A percentile compares a stretch with the other conserved stretches of the same genome.
Conservation (phyloP, 2,888 invertebrate genomes). For the Siphonodentalium dalli region DNA sequence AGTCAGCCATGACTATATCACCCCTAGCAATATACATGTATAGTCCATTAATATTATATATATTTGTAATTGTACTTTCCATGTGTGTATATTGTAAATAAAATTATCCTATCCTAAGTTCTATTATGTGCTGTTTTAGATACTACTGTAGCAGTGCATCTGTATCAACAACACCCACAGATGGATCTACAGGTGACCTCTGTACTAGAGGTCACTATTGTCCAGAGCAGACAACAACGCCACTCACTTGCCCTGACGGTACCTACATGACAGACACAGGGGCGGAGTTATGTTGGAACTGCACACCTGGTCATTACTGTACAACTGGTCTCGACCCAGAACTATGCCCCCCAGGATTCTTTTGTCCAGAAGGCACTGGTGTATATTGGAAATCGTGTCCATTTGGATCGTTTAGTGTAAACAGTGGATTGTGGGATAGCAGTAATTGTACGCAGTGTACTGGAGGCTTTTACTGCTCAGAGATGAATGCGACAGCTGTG, state of each 20-base stretch:
- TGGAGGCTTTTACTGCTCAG: constrained; percentile 54
- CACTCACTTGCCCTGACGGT: constrained; percentile 45
- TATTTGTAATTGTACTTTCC: no score
- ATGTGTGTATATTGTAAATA: no score
- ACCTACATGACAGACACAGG: constrained; percentile 49
- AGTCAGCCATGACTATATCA: no score
- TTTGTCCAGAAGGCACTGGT: constrained; percentile 59
- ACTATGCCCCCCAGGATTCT: constrained; percentile 56
- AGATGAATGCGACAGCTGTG: constrained; percentile 41
- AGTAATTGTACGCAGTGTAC: constrained; percentile 56
- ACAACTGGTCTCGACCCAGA: constrained; percentile 42
- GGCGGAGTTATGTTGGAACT: constrained; percentile 48
- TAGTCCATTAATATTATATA: no score
- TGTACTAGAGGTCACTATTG: constrained; percentile 60
- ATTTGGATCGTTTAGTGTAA: constrained; percentile 51
- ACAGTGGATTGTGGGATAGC: constrained; percentile 40
- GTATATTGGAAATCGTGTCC: constrained; percentile 56
- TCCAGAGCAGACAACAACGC: constrained; percentile 49
- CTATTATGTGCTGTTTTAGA: no score
- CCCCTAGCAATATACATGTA: no score
- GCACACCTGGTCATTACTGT: constrained; percentile 55
- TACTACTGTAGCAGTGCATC: constrained; percentile 53
- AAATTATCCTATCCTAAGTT: no score
- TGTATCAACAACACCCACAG: constrained; percentile 46
- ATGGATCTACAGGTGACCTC: constrained; percentile 50